These are phyloP conservation scores for Carposina sasakii DNA, from an alignment of 1,140 invertebrate genomes.

Conservation along the genomic window DNA sequence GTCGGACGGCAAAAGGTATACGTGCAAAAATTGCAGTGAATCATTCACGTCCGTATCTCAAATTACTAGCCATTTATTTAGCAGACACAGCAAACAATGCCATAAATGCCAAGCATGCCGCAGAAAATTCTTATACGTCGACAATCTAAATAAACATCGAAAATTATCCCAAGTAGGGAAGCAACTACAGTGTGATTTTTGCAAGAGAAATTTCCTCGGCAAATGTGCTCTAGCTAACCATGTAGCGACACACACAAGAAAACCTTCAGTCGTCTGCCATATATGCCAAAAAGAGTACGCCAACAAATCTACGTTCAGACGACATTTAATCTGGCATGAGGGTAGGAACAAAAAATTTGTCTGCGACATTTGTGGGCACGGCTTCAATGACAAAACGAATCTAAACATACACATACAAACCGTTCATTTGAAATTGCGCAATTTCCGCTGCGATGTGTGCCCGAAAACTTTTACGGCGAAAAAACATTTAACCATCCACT, in stretches of 20 bases:
- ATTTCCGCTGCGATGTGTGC: slow-evolving; percentile 10
- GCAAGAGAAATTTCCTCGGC: background rate
- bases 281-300: slow-evolving; percentile 12
- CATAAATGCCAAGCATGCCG: background rate
- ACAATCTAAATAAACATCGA: background rate
- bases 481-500: slow-evolving; percentile 12
- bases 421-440: slow-evolving; percentile 15
- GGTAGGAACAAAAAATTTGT: slow-evolving; percentile 8
- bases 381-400: slow-evolving; percentile 19
- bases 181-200: background rate
- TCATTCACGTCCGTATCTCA: no score
- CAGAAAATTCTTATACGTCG: background rate
- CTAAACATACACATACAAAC: slow-evolving; percentile 10
- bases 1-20: background rate
- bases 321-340: slow-evolving; percentile 9
- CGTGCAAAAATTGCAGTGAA: background rate
- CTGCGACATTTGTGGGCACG: slow-evolving; percentile 17
- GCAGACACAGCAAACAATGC: background rate
- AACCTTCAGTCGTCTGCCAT: slow-evolving; percentile 12
- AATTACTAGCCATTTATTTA: background rate
- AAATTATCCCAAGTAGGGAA: background rate
- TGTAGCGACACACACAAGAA: slow-evolving; percentile 4
- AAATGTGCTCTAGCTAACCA: slow-evolving; percentile 1
- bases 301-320: background rate
- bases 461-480: slow-evolving; percentile 12